Evolutionary conservation across 1,140 invertebrate genomes (phyloP).

Genomic region (Hydropsyche tenuis): DNA sequence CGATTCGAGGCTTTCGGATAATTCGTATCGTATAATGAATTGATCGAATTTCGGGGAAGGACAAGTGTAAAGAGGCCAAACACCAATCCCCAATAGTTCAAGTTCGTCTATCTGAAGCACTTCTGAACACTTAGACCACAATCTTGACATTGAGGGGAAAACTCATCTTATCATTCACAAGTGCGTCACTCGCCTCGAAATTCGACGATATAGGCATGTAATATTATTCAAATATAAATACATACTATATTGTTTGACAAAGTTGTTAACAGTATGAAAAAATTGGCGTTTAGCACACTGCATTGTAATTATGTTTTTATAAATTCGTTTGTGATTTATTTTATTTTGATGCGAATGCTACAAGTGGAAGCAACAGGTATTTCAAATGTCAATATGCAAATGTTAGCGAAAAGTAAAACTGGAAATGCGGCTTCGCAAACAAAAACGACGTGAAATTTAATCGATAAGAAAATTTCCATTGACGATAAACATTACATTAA

Average conservation of each 20-base stretch:
- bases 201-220: background rate
- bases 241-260: background rate
- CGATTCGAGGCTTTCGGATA: no score
- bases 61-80: background rate
- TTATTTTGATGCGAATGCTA: constrained; percentile 21
- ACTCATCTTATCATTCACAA: background rate
- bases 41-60: background rate
- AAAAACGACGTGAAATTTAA: no score
- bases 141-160: background rate
- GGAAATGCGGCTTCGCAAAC: background rate
- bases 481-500: no score
- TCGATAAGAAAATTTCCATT: no score
- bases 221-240: background rate
- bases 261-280: no score
- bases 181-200: background rate
- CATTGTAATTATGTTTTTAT: background rate
- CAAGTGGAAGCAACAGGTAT: constrained; percentile 27
- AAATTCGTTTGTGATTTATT: constrained; percentile 4
- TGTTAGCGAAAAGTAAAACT: constrained; percentile 11
- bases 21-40: no score
- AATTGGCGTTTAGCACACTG: background rate
- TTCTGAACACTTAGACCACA: background rate
- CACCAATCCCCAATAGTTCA: background rate
- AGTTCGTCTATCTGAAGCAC: constrained; percentile 18
- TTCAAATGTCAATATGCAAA: constrained; percentile 17